phyloP scores from a whole-genome alignment of 2,113 vertebrate species.

The Chaetops frenatus region DNA sequence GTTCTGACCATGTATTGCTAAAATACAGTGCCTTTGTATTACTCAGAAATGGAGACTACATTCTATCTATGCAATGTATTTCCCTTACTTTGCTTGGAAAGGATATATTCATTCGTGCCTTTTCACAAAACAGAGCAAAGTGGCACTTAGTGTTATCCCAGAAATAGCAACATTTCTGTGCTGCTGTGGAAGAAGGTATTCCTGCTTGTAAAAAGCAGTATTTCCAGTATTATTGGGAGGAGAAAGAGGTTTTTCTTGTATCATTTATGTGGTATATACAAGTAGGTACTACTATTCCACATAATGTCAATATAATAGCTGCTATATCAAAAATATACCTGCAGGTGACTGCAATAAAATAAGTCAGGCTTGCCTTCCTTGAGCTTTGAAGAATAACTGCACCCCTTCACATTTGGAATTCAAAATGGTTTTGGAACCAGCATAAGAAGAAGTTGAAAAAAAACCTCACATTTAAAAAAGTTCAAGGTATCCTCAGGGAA shows the following conservation, averaged over 20 bases:
- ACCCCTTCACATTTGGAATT: neutral
- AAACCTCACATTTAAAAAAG: neutral
- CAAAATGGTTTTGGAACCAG: neutral
- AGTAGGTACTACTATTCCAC: neutral
- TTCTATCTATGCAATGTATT: neutral
- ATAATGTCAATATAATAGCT: neutral
- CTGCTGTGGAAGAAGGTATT: neutral
- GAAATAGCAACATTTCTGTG: neutral
- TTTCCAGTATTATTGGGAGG: neutral
- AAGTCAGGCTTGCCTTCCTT: neutral
- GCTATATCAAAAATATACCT: neutral
- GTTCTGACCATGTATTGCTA: neutral
- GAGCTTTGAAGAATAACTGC: neutral
- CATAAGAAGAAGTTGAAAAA: neutral
- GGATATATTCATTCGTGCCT: fast-evolving
- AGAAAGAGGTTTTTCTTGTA: neutral
- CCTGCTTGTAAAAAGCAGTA: neutral
- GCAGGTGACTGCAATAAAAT: neutral
- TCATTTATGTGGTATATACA: neutral
- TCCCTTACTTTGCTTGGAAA: neutral
- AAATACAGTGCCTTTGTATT: neutral
- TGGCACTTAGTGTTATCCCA: neutral
- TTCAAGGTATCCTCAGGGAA: neutral
- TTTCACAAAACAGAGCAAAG: neutral
- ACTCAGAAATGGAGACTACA: neutral